Evolutionary conservation across 2,797 vertebrate species (phyloP).

Genomic region (Hyperoplus immaculatus): DNA sequence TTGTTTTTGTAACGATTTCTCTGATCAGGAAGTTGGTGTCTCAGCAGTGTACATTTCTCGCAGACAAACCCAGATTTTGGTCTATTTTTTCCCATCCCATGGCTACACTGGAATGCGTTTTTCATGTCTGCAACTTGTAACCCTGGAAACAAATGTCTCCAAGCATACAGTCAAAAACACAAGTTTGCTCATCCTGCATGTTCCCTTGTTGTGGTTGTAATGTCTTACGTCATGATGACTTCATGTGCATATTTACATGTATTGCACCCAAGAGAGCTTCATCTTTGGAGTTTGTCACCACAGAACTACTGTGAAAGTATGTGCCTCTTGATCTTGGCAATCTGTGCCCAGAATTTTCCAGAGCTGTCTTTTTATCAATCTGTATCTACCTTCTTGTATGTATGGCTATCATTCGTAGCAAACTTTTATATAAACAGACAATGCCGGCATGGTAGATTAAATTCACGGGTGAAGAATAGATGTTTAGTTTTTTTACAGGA

Average conservation of each 20-base stretch:
- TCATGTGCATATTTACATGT: slow-evolving; percentile 54
- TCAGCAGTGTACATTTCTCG: slow-evolving; percentile 18
- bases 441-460: slow-evolving; percentile 8
- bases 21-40: slow-evolving; percentile 22
- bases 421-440: slow-evolving; percentile 51
- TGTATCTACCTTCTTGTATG: slow-evolving; percentile 43
- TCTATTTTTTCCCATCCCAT: slow-evolving; percentile 32
- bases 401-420: slow-evolving; percentile 35
- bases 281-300: slow-evolving; percentile 64
- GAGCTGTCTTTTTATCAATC: slow-evolving; percentile 68
- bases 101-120: slow-evolving; percentile 13
- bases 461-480: slow-evolving; percentile 15
- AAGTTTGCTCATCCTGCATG: slow-evolving; percentile 27
- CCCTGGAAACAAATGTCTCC: slow-evolving; percentile 19
- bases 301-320: slow-evolving; percentile 64
- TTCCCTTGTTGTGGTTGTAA: slow-evolving; percentile 44
- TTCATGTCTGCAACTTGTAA: slow-evolving; percentile 27
- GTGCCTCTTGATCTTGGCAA: slow-evolving; percentile 61
- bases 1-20: slow-evolving; percentile 18
- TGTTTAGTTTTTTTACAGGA: neutral
- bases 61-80: slow-evolving; percentile 11
- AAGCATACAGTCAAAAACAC: slow-evolving; percentile 21
- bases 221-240: slow-evolving; percentile 20
- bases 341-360: slow-evolving; percentile 55
- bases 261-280: slow-evolving; percentile 45